Evolutionary conservation across 2,113 vertebrate species (phyloP).

Genomic region (Paramisgurnus dabryanus): DNA sequence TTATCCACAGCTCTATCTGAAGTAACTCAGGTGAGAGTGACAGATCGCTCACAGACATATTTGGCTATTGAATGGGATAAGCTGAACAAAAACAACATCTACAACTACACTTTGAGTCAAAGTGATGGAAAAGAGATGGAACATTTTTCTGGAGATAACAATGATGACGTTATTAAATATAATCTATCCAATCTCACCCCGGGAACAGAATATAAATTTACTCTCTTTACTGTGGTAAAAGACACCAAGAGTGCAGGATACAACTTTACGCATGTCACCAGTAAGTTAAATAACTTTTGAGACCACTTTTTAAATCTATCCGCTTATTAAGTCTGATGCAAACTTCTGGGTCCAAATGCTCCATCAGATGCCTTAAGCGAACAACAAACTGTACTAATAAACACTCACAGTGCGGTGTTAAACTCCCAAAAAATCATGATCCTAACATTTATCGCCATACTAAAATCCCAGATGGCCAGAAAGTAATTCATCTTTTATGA

Average conservation of each 20-base stretch:
- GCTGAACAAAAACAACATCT: conserved; percentile 14
- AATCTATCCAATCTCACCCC: conserved; percentile 26
- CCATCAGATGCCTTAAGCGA: too few relatives aligned
- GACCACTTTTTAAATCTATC: background rate
- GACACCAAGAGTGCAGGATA: conserved; percentile 36
- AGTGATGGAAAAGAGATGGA: background rate
- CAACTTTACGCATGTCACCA: conserved; percentile 44
- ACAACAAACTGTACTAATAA: background rate
- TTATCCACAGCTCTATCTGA: conserved; percentile 57
- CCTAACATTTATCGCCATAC: too few relatives aligned
- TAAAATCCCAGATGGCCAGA: too few relatives aligned
- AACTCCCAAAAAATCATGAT: too few relatives aligned
- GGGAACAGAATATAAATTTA: conserved; percentile 55
- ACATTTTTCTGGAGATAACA: fast-evolving
- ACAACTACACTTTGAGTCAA: conserved; percentile 41
- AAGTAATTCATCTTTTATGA: too few relatives aligned
- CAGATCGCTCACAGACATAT: conserved; percentile 24
- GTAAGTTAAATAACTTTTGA: conserved; percentile 40
- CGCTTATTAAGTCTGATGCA: background rate
- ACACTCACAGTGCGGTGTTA: too few relatives aligned
- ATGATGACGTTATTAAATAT: background rate
- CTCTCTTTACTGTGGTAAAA: conserved; percentile 53
- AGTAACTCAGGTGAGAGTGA: conserved; percentile 46
- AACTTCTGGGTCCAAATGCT: too few relatives aligned
- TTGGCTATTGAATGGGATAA: conserved; percentile 24